Evolutionary conservation across 2,888 invertebrate genomes (phyloP).

Genomic region (Calameuta pallipes): DNA sequence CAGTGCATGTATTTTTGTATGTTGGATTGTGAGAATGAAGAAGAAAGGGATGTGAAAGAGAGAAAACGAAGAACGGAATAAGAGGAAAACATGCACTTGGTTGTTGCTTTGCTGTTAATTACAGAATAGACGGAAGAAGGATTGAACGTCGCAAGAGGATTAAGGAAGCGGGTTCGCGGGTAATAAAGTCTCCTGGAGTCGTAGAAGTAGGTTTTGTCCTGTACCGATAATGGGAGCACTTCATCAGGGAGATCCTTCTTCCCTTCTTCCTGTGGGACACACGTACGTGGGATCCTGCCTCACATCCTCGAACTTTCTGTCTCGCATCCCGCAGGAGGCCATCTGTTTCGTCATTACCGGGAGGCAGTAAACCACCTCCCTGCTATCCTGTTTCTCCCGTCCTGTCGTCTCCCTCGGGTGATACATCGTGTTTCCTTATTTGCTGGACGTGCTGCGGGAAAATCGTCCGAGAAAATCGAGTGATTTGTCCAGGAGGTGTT

Average conservation of each 20-base stretch:
- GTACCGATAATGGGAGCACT: constrained; percentile 64
- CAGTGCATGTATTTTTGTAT: no score
- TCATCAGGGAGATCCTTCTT: constrained; percentile 57
- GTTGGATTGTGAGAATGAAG: no score
- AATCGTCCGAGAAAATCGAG: constrained; percentile 65
- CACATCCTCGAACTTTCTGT: constrained; percentile 30
- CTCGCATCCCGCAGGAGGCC: constrained; percentile 55
- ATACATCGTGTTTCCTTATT: constrained; percentile 66
- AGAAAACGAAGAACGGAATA: no score
- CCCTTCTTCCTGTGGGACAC: constrained; percentile 56
- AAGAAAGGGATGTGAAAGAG: no score
- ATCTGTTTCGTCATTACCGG: constrained; percentile 66
- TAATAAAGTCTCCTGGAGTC: constrained; percentile 62
- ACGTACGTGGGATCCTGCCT: constrained; percentile 28
- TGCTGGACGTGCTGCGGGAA: constrained; percentile 64
- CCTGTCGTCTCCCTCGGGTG: constrained; percentile 63
- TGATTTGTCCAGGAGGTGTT: constrained; percentile 66
- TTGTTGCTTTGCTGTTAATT: no score
- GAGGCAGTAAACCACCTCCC: constrained; percentile 61
- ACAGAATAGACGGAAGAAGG: constrained; percentile 12
- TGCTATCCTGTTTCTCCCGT: constrained; percentile 16
- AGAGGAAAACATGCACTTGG: no score
- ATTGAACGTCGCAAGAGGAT: constrained; percentile 39
- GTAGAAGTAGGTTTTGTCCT: constrained; percentile 61
- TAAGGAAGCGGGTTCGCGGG: constrained; percentile 55